A percentile compares a stretch with the other conserved stretches of the same genome.
These are phyloP conservation scores for Petroica traversi DNA, from an alignment of 2,113 vertebrate genomes.

Conservation along the genomic window DNA sequence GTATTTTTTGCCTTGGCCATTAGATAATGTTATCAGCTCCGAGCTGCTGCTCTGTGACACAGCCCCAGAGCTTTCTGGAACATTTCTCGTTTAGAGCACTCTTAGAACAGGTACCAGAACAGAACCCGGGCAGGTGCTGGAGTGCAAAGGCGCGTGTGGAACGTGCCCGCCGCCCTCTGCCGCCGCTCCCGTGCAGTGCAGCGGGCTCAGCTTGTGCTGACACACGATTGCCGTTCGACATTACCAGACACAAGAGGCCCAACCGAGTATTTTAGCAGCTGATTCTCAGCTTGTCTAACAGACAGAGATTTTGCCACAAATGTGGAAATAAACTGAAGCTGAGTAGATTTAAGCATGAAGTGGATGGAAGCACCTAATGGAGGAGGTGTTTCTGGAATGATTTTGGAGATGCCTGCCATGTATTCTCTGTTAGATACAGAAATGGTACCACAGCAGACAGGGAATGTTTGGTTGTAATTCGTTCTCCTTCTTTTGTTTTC, in stretches of 20 bases:
- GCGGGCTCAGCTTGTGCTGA: background rate
- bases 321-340: background rate
- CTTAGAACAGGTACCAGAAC: background rate
- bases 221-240: background rate
- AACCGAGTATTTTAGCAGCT: background rate
- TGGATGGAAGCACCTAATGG: background rate
- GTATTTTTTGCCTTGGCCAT: background rate
- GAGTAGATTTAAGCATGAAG: background rate
- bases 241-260: background rate
- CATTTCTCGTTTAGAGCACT: background rate
- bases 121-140: background rate
- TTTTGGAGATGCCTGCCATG: background rate
- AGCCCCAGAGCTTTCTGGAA: background rate
- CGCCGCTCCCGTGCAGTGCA: background rate
- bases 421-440: background rate
- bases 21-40: background rate
- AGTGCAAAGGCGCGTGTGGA: background rate
- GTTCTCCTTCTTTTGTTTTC: slow-evolving; percentile 5
- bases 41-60: background rate
- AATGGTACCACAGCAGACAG: background rate
- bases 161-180: background rate
- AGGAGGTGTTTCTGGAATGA: background rate
- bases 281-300: background rate
- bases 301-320: background rate
- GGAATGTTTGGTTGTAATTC: background rate